Percentiles rank a stretch among this genome's conserved stretches.
These are phyloP conservation scores for Montipora capitata DNA, from an alignment of 92 coral and sea anemone species.

Conservation along the genomic window DNA sequence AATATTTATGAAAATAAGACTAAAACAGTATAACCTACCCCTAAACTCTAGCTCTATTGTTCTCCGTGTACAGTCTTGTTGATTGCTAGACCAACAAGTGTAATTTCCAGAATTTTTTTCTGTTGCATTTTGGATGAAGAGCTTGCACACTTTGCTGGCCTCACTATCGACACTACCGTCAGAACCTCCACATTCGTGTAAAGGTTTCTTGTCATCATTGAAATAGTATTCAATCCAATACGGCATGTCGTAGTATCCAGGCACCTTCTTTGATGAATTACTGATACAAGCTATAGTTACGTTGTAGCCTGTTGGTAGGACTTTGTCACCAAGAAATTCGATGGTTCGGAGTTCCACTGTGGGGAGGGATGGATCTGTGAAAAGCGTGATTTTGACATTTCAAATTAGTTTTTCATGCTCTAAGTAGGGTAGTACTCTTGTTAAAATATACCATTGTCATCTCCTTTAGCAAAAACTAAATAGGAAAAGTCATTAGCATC, in stretches of 20 bases:
- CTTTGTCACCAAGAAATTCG: constrained; percentile 17
- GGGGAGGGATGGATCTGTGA: neutral
- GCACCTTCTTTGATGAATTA: neutral
- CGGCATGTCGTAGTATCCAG: neutral
- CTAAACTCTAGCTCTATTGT: constrained; percentile 14
- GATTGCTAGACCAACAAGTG: constrained; percentile 20
- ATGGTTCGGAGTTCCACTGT: neutral
- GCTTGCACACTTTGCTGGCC: constrained; percentile 25
- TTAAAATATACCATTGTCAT: neutral
- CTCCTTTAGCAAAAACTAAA: too few species aligned
- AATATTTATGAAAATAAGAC: too few species aligned
- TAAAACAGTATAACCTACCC: constrained; percentile 9
- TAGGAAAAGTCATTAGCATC: too few species aligned
- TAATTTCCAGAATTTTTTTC: constrained; percentile 41
- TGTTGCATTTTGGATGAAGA: constrained; percentile 18
- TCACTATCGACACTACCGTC: neutral
- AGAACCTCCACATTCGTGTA: constrained; percentile 8
- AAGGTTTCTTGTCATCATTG: neutral
- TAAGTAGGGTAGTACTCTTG: too few species aligned
- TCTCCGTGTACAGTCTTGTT: neutral
- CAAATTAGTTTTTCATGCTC: too few species aligned
- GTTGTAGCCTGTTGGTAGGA: constrained; percentile 36
- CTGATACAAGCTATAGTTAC: constrained; percentile 39
- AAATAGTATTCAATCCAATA: constrained; percentile 25
- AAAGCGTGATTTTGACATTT: too few species aligned